Conservation (phyloP, 92 coral and sea anemone genomes). For the Porites divaricata region DNA sequence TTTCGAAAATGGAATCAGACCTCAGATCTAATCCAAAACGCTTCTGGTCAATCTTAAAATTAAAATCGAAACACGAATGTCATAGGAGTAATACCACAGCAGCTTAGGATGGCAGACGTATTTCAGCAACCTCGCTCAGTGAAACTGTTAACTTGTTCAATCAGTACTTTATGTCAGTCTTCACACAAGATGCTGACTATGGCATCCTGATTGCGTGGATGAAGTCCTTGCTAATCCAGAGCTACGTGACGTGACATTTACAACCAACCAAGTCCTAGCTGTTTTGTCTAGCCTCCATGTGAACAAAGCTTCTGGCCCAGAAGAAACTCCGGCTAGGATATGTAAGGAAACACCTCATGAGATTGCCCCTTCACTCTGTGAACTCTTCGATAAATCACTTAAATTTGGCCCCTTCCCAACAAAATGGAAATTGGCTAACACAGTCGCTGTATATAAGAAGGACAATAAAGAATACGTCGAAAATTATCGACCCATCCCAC, state of each 20-base stretch:
- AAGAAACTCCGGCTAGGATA: background rate
- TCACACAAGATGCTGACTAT: background rate
- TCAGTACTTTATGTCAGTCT: background rate
- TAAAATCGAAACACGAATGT: conserved; percentile 40
- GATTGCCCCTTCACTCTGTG: background rate
- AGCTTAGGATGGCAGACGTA: conserved; percentile 9
- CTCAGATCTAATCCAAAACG: conserved; percentile 55
- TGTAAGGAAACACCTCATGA: background rate
- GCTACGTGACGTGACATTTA: background rate
- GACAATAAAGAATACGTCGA: conserved; percentile 22
- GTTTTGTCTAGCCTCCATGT: conserved; percentile 40
- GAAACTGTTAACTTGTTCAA: background rate
- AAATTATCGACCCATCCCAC: conserved; percentile 55
- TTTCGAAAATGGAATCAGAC: conserved; percentile 45
- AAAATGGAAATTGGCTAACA: background rate
- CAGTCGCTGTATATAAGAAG: too few relatives aligned
- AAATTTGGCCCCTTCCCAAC: background rate
- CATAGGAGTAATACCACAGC: conserved; percentile 23
- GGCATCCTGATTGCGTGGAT: background rate
- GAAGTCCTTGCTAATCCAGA: background rate
- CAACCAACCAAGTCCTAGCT: background rate
- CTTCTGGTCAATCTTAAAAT: conserved; percentile 15
- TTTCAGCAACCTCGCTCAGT: background rate
- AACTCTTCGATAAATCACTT: background rate
- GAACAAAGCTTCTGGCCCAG: conserved; percentile 56